Conservation (phyloP, 2,888 invertebrate genomes). For the Bimastos eiseni region DNA sequence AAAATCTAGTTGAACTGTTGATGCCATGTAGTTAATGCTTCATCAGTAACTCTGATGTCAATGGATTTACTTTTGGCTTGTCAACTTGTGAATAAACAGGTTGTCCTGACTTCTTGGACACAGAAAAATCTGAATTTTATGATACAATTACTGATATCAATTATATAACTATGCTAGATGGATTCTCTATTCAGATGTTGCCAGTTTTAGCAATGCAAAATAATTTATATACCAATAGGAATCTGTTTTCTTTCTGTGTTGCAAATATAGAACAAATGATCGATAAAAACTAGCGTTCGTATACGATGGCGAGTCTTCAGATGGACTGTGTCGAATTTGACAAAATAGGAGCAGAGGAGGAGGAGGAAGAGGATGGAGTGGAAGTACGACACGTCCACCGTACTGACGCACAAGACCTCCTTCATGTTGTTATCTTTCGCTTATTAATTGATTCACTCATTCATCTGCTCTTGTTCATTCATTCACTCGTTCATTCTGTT, state of each 20-base stretch:
- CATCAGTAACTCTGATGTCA: no score
- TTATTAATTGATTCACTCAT: not conserved
- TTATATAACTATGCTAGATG: no score
- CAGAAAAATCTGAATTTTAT: no score
- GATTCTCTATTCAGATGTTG: not conserved
- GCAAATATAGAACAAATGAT: not conserved
- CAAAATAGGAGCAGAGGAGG: not conserved
- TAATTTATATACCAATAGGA: not conserved
- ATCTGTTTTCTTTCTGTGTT: not conserved
- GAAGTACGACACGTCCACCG: not conserved
- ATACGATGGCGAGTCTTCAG: not conserved
- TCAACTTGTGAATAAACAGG: no score
- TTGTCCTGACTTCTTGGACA: no score
- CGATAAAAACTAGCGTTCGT: not conserved
- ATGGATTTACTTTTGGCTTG: no score
- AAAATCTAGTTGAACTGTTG: not conserved
- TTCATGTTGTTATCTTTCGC: not conserved
- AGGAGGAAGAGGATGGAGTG: constrained; percentile 7
- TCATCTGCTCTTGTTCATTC: not conserved
- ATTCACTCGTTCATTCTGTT: no score
- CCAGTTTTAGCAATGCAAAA: not conserved
- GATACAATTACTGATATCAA: no score
- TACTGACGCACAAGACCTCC: not conserved
- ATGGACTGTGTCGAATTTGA: constrained; percentile 17
- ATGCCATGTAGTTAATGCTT: no score